These are phyloP conservation scores for Muscina levida DNA, from an alignment of 2,888 invertebrate genomes.

Conservation along the genomic window DNA sequence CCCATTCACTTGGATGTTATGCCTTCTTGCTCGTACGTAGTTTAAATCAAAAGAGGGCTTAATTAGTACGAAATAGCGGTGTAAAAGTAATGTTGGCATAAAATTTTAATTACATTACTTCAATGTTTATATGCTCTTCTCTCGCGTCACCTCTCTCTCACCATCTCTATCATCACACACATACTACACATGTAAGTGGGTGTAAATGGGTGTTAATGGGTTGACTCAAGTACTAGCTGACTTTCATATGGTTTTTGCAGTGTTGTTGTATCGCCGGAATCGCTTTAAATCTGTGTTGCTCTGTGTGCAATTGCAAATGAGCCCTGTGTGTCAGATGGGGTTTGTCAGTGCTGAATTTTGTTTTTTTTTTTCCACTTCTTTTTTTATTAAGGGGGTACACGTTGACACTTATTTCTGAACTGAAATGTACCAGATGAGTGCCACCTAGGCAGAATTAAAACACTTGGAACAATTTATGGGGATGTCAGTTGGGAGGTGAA, in stretches of 20 bases:
- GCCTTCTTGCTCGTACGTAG: neutral
- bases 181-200: neutral
- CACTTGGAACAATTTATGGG: slow-evolving; percentile 28
- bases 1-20: neutral
- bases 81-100: slow-evolving; percentile 55
- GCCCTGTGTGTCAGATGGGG: slow-evolving; percentile 25
- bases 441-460: neutral
- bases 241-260: too few relatives aligned
- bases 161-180: slow-evolving; percentile 9
- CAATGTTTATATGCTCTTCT: slow-evolving; percentile 9
- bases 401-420: slow-evolving; percentile 38
- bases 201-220: too few relatives aligned
- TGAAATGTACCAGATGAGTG: slow-evolving; percentile 12
- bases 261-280: too few relatives aligned
- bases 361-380: too few relatives aligned
- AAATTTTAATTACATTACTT: slow-evolving; percentile 56
- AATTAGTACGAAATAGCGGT: slow-evolving; percentile 55
- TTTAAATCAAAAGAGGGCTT: slow-evolving; percentile 40
- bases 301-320: slow-evolving; percentile 19
- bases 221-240: too few relatives aligned
- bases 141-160: neutral
- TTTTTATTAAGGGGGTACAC: slow-evolving; percentile 29
- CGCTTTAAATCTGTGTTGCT: neutral
- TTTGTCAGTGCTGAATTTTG: neutral
- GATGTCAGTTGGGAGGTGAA: slow-evolving; percentile 6